Conservation (phyloP, 2,888 invertebrate species). For the Lamproptera curius region DNA sequence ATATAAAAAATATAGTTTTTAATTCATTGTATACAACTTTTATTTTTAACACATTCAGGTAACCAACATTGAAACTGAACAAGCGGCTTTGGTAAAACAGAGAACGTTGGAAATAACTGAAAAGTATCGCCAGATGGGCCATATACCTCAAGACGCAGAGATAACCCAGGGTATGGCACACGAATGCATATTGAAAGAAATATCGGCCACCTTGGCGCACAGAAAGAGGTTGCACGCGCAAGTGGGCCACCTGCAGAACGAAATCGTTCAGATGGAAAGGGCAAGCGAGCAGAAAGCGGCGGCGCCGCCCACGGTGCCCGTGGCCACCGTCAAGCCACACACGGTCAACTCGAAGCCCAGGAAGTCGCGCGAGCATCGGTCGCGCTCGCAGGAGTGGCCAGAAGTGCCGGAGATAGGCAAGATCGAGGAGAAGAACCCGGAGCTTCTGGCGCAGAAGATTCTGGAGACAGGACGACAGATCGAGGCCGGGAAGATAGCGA, state of each 20-base stretch:
- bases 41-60: slow-evolving; percentile 54
- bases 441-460: slow-evolving; percentile 92
- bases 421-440: slow-evolving; percentile 95
- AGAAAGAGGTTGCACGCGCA: slow-evolving; percentile 91
- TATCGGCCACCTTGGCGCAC: slow-evolving; percentile 89
- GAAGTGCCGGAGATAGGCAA: slow-evolving; percentile 93
- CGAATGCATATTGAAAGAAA: slow-evolving; percentile 91
- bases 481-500: slow-evolving; percentile 86
- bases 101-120: slow-evolving; percentile 87
- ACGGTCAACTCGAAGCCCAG: slow-evolving; percentile 57
- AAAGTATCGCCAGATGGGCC: slow-evolving; percentile 79
- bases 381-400: slow-evolving; percentile 94
- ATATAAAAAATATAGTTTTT: neutral
- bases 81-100: slow-evolving; percentile 83
- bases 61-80: slow-evolving; percentile 85
- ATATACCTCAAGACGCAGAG: slow-evolving; percentile 75
- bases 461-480: slow-evolving; percentile 93
- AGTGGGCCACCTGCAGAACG: slow-evolving; percentile 86
- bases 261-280: slow-evolving; percentile 86
- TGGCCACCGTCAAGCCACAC: slow-evolving; percentile 68
- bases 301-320: slow-evolving; percentile 49
- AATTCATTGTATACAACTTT: neutral
- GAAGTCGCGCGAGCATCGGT: slow-evolving; percentile 83
- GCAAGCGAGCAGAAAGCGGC: slow-evolving; percentile 80
- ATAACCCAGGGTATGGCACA: slow-evolving; percentile 84